These are phyloP conservation scores for Microctenopoma steveboyesi DNA, from an alignment of 2,797 vertebrate genomes.

Conservation along the genomic window DNA sequence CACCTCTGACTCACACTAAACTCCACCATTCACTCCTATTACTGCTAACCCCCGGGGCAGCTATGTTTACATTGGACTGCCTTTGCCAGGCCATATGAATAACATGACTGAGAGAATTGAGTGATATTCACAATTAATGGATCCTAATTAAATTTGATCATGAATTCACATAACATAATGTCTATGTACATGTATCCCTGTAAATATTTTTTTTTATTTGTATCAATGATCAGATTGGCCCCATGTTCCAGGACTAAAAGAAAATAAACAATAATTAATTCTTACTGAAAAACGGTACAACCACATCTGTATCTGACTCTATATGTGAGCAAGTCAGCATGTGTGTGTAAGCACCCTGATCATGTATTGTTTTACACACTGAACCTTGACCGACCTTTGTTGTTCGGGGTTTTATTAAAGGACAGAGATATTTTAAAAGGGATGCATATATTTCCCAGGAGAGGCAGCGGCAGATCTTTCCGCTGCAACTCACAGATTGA, in stretches of 20 bases:
- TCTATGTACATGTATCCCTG: not conserved
- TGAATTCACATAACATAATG: constrained; percentile 6
- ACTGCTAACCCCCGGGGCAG: constrained; percentile 60
- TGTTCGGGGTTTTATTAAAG: constrained; percentile 66
- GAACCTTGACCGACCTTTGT: constrained; percentile 51
- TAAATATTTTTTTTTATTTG: not conserved
- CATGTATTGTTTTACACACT: constrained; percentile 43
- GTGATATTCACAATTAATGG: constrained; percentile 46
- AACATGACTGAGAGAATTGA: constrained; percentile 55
- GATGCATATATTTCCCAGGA: constrained; percentile 64
- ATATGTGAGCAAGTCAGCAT: constrained; percentile 4
- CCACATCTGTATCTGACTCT: not conserved
- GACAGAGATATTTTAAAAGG: constrained; percentile 58
- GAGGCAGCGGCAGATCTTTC: constrained; percentile 41
- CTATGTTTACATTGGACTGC: constrained; percentile 55
- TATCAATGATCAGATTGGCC: constrained; percentile 15
- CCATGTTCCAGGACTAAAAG: not conserved
- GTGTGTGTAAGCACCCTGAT: constrained; percentile 26
- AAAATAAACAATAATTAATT: not conserved
- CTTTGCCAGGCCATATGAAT: constrained; percentile 51
- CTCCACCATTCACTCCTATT: constrained; percentile 66
- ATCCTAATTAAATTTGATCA: constrained; percentile 47
- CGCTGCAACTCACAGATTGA: constrained; percentile 43
- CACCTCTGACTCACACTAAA: constrained; percentile 69
- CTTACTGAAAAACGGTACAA: not conserved